Conservation (phyloP, 2,113 vertebrate genomes). For the Pimephales promelas region DNA sequence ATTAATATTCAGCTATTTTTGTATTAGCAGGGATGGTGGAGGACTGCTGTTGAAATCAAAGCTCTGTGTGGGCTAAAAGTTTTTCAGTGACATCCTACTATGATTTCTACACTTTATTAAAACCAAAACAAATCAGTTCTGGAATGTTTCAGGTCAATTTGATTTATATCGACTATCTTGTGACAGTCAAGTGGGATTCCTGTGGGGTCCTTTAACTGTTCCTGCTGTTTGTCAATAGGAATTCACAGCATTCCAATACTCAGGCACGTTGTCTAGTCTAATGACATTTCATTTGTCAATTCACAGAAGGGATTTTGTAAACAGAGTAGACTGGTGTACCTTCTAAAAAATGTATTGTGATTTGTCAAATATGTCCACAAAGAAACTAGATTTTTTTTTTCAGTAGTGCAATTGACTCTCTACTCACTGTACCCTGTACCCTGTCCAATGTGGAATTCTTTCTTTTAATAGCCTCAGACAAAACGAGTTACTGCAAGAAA, state of each 20-base stretch:
- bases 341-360: background rate
- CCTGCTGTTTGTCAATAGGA: background rate
- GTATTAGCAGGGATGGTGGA: background rate
- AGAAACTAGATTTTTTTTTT: background rate
- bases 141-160: background rate
- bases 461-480: background rate
- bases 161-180: background rate
- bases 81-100: background rate
- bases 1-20: conserved; percentile 4
- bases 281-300: background rate
- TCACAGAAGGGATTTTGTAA: conserved; percentile 2
- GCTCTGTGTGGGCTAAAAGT: background rate
- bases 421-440: background rate
- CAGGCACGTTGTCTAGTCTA: background rate
- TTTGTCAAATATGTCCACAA: conserved; percentile 1
- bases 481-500: conserved; percentile 9
- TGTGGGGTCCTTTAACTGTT: background rate
- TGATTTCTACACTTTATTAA: background rate
- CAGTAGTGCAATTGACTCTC: background rate
- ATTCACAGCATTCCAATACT: background rate
- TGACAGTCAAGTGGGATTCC: background rate
- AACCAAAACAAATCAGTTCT: background rate
- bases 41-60: conserved; percentile 9
- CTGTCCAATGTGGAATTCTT: conserved; percentile 15
- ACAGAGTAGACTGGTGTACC: background rate